A percentile compares a stretch with the other conserved stretches of the same genome.
Evolutionary conservation across 2,113 vertebrate genomes (phyloP).

Genomic region (Percina caprodes): DNA sequence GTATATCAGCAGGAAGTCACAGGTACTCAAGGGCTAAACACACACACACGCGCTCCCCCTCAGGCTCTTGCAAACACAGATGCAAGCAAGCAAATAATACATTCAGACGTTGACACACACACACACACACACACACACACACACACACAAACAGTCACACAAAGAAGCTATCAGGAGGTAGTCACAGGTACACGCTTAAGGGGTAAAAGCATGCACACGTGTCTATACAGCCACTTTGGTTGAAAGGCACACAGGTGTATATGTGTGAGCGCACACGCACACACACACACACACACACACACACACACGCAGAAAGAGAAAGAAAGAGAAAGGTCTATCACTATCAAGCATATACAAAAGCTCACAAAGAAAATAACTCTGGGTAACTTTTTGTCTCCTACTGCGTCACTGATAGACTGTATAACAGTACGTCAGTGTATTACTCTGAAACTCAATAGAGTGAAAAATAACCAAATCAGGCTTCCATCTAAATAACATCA

Average conservation of each 20-base stretch:
- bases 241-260: neutral
- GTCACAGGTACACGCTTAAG: conserved; percentile 10
- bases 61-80: conserved; percentile 35
- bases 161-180: conserved; percentile 2
- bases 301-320: neutral
- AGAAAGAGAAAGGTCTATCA: neutral
- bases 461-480: conserved; percentile 55
- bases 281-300: neutral
- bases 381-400: conserved; percentile 9
- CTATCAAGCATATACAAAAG: conserved; percentile 8
- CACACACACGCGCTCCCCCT: neutral
- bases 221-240: neutral
- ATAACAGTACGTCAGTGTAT: conserved; percentile 32
- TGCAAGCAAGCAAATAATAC: conserved; percentile 30
- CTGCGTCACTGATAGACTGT: conserved; percentile 41
- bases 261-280: conserved; percentile 5
- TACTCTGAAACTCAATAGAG: conserved; percentile 41
- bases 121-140: neutral
- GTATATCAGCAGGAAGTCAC: conserved; percentile 60
- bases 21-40: conserved; percentile 50
- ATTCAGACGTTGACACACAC: conserved; percentile 36
- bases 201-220: neutral
- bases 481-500: conserved; percentile 31
- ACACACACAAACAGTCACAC: neutral
- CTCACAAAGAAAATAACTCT: conserved; percentile 18